These are phyloP conservation scores for Campylomormyrus numenius DNA, from an alignment of 2,113 vertebrate genomes.

Conservation along the genomic window DNA sequence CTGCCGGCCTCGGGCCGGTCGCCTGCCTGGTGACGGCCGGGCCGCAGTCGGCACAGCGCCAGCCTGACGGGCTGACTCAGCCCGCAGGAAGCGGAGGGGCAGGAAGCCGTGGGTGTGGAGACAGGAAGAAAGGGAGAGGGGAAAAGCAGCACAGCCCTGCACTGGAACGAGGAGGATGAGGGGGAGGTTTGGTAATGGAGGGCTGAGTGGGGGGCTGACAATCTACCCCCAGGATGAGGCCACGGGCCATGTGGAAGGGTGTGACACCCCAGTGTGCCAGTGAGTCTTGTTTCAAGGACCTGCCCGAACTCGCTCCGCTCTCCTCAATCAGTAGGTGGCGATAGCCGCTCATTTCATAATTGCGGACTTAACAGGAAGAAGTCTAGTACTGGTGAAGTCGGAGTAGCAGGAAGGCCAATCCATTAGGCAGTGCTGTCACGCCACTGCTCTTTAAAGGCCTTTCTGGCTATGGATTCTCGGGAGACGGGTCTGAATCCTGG, in stretches of 20 bases:
- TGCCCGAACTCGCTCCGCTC: neutral
- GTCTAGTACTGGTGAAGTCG: neutral
- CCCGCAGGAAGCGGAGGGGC: slow-evolving; percentile 28
- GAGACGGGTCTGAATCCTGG: neutral
- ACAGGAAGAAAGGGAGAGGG: slow-evolving; percentile 38
- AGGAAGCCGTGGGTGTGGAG: slow-evolving; percentile 52
- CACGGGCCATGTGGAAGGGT: slow-evolving; percentile 22
- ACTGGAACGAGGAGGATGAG: slow-evolving; percentile 36
- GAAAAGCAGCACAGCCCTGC: slow-evolving; percentile 30
- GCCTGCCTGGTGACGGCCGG: neutral
- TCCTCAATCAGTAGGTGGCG: neutral
- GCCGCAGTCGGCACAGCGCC: neutral
- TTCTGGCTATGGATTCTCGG: neutral
- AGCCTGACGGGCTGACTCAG: slow-evolving; percentile 43
- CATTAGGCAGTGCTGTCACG: neutral
- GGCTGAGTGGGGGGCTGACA: slow-evolving; percentile 32
- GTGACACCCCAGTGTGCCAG: neutral
- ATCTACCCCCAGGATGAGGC: slow-evolving; percentile 33
- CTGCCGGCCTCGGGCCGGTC: neutral
- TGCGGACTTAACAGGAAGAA: neutral
- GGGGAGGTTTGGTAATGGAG: slow-evolving; percentile 37
- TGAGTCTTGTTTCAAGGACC: neutral
- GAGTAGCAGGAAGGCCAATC: neutral
- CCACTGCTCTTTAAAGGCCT: neutral
- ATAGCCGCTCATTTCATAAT: neutral